Conservation (phyloP, 2,888 invertebrate species). For the Cordilura impudica region DNA sequence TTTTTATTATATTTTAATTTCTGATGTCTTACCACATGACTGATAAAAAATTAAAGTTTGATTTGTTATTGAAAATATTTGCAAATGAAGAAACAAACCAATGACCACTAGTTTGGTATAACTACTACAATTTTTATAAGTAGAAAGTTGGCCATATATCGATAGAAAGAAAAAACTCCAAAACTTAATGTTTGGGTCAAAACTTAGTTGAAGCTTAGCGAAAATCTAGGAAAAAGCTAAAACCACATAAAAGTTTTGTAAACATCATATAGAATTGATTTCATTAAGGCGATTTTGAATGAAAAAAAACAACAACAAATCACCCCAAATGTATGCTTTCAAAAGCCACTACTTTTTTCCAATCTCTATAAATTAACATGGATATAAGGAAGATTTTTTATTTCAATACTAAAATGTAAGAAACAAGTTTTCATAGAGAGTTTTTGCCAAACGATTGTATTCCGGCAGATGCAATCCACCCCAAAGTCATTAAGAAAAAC, state of each 20-base stretch:
- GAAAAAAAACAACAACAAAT: background rate
- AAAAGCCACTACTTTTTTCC: background rate
- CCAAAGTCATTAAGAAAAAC: background rate
- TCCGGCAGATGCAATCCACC: background rate
- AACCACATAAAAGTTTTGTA: background rate
- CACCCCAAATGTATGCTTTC: slow-evolving; percentile 17
- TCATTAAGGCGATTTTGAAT: background rate
- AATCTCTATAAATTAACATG: background rate
- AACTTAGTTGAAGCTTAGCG: background rate
- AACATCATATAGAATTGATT: background rate
- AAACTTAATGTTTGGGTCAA: background rate
- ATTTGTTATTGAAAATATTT: slow-evolving; percentile 28
- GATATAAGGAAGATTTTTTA: background rate
- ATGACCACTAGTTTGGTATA: slow-evolving; percentile 48
- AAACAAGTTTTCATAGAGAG: background rate
- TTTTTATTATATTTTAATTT: background rate
- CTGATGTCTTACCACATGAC: slow-evolving; percentile 3
- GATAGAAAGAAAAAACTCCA: background rate
- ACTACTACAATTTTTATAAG: background rate
- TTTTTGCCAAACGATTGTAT: background rate
- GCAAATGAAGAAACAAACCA: slow-evolving; percentile 36
- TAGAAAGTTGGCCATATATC: no score
- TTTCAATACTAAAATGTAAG: background rate
- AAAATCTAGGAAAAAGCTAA: background rate
- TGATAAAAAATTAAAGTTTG: background rate